Evolutionary conservation across 1,140 invertebrate species (phyloP), one percentile per base, ranked within the genome.

Genomic region (Drosophila baimaii): DNA sequence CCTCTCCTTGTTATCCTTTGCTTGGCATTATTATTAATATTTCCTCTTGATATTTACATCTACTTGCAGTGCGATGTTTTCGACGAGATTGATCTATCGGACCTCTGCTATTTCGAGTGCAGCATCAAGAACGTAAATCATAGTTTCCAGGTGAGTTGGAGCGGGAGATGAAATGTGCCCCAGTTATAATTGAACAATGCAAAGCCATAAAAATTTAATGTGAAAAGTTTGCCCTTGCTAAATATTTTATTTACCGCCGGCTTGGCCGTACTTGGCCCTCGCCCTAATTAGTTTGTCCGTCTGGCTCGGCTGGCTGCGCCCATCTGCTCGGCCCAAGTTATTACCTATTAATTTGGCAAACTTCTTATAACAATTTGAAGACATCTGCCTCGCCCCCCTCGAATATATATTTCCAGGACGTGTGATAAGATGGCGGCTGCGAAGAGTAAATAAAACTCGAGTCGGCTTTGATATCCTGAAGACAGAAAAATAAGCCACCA

Each of bases 51-150:
- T 27, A 6, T 39, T 31, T 61, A 7, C 23, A 43, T 51, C 6
- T 74, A 69, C 86, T 95, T 96, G 23, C 94, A 97, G 97, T 96
- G 96, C 92, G 94, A 95, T 91, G 95, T 97, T 70, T 97, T 96
- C 94, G 96, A 97, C 93, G 96, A 97, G 92, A 96, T 96, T 92
- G 96, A 96, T 90, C 93, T 97, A 81, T 95, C 95, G 77, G 96
- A 97, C 93, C 93, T 97, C 66, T 97, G 95, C 82, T 95, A 97
- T 89, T 96, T 96, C 33, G 96, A 97, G 93, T 97, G 96, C 93
- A 96, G 96, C 92, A 96, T 95, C 72, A 97, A 96, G 93, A 97
- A 96, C 94, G 95, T 95, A 77, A 96, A 97, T 93, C 95, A 97
- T 92, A 96, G 96, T 93, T 97, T 97, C 93, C 96, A 97, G 95